Evolutionary conservation across 1,140 invertebrate species (phyloP), one percentile per base, ranked within the genome.

Genomic region (Lasioglossum baleicum): DNA sequence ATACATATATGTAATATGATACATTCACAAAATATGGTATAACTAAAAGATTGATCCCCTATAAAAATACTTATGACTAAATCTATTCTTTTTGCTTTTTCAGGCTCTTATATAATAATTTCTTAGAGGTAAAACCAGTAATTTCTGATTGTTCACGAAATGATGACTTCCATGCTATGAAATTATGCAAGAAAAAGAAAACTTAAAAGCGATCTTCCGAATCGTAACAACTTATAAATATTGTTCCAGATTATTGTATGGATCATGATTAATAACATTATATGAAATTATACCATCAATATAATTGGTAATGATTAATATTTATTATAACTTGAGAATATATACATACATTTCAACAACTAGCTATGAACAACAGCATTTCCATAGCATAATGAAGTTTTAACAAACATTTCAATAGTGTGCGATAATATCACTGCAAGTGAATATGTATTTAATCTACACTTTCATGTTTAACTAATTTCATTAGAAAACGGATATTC

Each of bases 301-400:
- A 75, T 22, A 80, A 86, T 81, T 82, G 60, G 73, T 68, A 66
- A 67, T 81, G 42, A 60, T 70, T 83, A 80, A 83, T 83, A 78
- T 92, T 92, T 91, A 92, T 92, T 90, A 81, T 81, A 87, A 82
- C 85, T 83, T 88, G 56, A 86, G 86, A 85, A 87, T 74, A 88
- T 90, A 91, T 87, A 90, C 87, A 69, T 91, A 91, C 89, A 90
- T 72, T 56, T 82, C 68, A 73, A 82, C 40, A 84, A 78, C 73
- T 83, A 74, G 26, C 82, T 88, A 82, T 77, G 83, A 73, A 78
- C 85, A 87, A 80, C 83, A 87, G 87, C 88, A 90, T 90, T 90
- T 88, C 88, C 81, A 72, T 78, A 84, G 75, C 61, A 83, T 75
- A 65, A 75, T 65, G 73, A 42, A 48, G 74, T 44, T 69, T 31